These are phyloP conservation scores for Helleia helle DNA, from an alignment of 2,888 invertebrate species.

Conservation along the genomic window DNA sequence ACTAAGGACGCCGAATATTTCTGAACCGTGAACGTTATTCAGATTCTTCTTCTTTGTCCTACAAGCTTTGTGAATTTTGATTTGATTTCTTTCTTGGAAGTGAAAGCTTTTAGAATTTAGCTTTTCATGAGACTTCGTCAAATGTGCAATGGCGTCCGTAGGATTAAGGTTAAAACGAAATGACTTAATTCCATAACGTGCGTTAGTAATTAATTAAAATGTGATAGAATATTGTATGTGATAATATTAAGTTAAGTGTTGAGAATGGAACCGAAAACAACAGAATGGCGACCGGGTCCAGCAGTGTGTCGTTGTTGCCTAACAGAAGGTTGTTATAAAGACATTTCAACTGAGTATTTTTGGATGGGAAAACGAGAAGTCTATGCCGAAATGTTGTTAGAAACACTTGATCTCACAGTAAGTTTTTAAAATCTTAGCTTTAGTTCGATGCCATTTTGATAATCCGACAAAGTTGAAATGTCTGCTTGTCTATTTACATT, in stretches of 20 bases:
- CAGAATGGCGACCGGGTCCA: slow-evolving; percentile 60
- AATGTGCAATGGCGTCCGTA: background rate
- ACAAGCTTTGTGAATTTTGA: background rate
- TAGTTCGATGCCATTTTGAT: background rate
- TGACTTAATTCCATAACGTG: no score
- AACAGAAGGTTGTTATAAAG: slow-evolving; percentile 61
- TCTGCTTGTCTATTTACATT: background rate
- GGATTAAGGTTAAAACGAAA: no score
- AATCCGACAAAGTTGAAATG: background rate
- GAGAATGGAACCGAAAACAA: slow-evolving; percentile 48
- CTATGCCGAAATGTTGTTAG: slow-evolving; percentile 57
- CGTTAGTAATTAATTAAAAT: slow-evolving; percentile 16
- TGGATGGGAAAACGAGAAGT: slow-evolving; percentile 69
- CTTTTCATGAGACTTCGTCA: background rate
- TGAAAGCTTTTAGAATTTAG: background rate
- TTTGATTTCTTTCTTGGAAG: background rate
- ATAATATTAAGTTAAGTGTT: slow-evolving; percentile 25
- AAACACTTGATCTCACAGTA: slow-evolving; percentile 50
- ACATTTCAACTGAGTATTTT: slow-evolving; percentile 66
- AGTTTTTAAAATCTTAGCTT: slow-evolving; percentile 26
- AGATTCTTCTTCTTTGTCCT: background rate
- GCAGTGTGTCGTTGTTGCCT: slow-evolving; percentile 63
- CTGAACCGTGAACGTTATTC: background rate
- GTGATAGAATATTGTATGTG: slow-evolving; percentile 34
- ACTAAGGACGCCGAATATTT: background rate